Evolutionary conservation across 2,888 invertebrate genomes (phyloP).

Genomic region (Drosophila testacea): DNA sequence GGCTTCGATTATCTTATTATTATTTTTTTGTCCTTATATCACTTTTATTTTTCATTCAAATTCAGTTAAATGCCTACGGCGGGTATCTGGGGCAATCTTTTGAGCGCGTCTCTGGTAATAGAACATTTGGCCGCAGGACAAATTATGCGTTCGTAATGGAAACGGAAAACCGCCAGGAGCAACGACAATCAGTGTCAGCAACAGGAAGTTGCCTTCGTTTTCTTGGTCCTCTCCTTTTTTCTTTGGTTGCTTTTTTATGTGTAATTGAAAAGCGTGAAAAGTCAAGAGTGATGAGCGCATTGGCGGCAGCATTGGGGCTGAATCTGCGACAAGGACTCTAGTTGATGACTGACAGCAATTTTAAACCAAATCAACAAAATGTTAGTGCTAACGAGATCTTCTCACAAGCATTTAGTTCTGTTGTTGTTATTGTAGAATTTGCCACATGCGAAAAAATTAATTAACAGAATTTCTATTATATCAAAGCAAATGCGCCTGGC

Average conservation of each 20-base stretch:
- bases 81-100: slow-evolving; percentile 62
- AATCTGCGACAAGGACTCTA: slow-evolving; percentile 46
- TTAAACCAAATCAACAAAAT: slow-evolving; percentile 57
- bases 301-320: slow-evolving; percentile 30
- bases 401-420: slow-evolving; percentile 9
- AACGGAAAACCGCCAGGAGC: slow-evolving; percentile 42
- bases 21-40: slow-evolving; percentile 8
- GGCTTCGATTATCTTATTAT: no score
- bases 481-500: slow-evolving; percentile 38
- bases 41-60: slow-evolving; percentile 70
- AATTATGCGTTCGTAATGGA: slow-evolving; percentile 65
- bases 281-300: slow-evolving; percentile 62
- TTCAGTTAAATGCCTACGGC: slow-evolving; percentile 74
- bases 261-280: slow-evolving; percentile 73
- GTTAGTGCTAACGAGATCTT: slow-evolving; percentile 59
- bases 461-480: slow-evolving; percentile 74
- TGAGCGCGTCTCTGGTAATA: slow-evolving; percentile 65
- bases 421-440: not conserved
- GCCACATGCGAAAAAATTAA: slow-evolving; percentile 78
- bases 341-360: slow-evolving; percentile 72
- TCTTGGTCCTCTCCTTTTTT: slow-evolving; percentile 20
- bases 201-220: slow-evolving; percentile 56
- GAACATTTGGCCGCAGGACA: slow-evolving; percentile 75
- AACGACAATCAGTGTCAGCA: slow-evolving; percentile 76
- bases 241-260: slow-evolving; percentile 20